Percentiles rank a stretch among this genome's conserved stretches.
Evolutionary conservation across 2,113 vertebrate species (phyloP).

Genomic region (Turnix velox): DNA sequence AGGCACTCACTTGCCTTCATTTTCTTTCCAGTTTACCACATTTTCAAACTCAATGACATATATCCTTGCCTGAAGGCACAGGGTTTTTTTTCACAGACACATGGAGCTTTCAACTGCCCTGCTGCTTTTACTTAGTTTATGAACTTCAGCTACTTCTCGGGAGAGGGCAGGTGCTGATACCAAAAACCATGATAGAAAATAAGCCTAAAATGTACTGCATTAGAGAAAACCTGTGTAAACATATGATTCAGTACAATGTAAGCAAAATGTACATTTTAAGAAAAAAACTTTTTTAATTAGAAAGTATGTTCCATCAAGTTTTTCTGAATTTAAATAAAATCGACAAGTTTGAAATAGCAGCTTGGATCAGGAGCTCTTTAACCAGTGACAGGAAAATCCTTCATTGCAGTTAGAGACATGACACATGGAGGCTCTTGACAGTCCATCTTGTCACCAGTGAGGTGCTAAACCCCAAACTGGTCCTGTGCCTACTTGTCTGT

Average conservation of each 20-base stretch:
- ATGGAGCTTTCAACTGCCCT: slow-evolving; percentile 4
- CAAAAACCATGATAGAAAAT: neutral
- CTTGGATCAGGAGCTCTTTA: neutral
- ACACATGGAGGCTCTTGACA: neutral
- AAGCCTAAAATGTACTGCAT: neutral
- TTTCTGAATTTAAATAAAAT: neutral
- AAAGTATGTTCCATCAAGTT: neutral
- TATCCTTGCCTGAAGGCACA: neutral
- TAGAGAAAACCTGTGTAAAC: neutral
- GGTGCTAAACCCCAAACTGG: neutral
- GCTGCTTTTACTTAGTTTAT: slow-evolving; percentile 11
- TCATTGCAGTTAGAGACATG: neutral
- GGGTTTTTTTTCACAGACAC: neutral
- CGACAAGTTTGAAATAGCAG: neutral
- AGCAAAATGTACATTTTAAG: neutral
- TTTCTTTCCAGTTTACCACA: slow-evolving; percentile 32
- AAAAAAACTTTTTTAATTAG: neutral
- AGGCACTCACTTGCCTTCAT: neutral
- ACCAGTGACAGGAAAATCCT: neutral
- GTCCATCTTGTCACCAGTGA: neutral
- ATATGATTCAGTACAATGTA: neutral
- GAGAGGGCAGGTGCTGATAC: neutral
- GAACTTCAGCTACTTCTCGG: neutral
- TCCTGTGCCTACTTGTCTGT: neutral
- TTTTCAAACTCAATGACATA: slow-evolving; percentile 19